Conservation (phyloP, 2,113 vertebrate species). For the Prochilodus magdalenae region DNA sequence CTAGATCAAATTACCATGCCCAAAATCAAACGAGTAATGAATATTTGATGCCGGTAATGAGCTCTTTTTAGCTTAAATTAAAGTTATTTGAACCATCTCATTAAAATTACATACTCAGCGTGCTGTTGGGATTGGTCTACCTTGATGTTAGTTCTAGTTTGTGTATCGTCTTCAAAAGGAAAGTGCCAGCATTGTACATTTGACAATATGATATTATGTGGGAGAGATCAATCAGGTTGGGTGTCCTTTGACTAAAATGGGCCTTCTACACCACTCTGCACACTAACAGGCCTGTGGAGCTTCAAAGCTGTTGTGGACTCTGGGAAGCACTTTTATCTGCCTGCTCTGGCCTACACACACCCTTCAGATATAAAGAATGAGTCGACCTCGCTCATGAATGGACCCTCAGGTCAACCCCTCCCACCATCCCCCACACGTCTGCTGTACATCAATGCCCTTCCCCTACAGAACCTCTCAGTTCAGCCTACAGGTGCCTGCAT, state of each 20-base stretch:
- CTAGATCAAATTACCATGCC: slow-evolving; percentile 27
- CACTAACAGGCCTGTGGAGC: neutral
- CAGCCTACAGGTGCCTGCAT: neutral
- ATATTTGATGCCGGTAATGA: slow-evolving; percentile 16
- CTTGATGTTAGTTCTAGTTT: neutral
- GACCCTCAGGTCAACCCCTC: neutral
- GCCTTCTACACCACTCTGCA: neutral
- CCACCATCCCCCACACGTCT: neutral
- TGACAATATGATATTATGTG: neutral
- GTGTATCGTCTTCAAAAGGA: neutral
- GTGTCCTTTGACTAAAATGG: slow-evolving; percentile 1
- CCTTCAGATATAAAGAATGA: neutral
- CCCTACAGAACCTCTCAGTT: neutral
- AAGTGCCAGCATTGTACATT: neutral
- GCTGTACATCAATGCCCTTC: neutral
- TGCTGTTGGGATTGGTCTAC: neutral
- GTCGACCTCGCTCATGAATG: neutral
- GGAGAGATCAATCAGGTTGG: neutral
- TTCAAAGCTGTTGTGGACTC: slow-evolving; percentile 6
- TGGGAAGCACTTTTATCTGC: slow-evolving; percentile 21
- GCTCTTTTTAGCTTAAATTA: neutral
- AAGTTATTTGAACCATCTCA: neutral
- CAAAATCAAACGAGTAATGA: neutral
- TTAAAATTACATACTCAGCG: neutral
- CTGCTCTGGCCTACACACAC: neutral